A percentile compares a stretch with the other conserved stretches of the same genome.
These are phyloP conservation scores for Troides oblongomaculatus DNA, from an alignment of 2,888 invertebrate species.

Conservation along the genomic window DNA sequence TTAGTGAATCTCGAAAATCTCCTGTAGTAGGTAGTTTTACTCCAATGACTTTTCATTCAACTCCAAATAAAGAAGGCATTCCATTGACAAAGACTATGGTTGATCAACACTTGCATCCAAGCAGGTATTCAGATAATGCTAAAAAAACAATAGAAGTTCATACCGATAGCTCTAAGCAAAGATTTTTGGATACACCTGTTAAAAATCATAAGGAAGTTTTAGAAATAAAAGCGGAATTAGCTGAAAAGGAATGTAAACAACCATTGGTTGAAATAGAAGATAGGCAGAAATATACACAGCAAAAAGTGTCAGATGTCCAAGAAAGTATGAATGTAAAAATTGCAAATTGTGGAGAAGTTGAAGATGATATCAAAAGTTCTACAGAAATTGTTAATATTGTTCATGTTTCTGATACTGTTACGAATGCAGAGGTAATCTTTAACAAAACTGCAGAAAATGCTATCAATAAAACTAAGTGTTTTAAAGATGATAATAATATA, in stretches of 20 bases:
- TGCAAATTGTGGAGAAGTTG: constrained; percentile 8
- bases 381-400: constrained; percentile 2
- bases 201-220: constrained; percentile 35
- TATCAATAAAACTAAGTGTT: not conserved
- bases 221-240: constrained; percentile 20
- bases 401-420: not conserved
- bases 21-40: constrained; percentile 66
- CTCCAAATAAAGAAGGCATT: constrained; percentile 71
- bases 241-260: constrained; percentile 10
- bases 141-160: constrained; percentile 74
- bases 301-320: not conserved
- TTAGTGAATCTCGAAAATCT: constrained; percentile 67
- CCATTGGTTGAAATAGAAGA: constrained; percentile 16
- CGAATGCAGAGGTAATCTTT: not conserved
- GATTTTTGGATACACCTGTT: constrained; percentile 41
- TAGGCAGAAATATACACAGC: not conserved
- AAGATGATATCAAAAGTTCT: not conserved
- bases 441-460: not conserved
- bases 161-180: constrained; percentile 60
- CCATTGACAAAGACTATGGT: constrained; percentile 75
- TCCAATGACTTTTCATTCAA: constrained; percentile 71
- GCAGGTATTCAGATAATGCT: constrained; percentile 66
- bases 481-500: constrained; percentile 3
- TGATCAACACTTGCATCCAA: constrained; percentile 68
- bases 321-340: not conserved